Base-by-base conservation (phyloP, 2,888 invertebrate genomes). In the Halocaridina rubra region DNA sequence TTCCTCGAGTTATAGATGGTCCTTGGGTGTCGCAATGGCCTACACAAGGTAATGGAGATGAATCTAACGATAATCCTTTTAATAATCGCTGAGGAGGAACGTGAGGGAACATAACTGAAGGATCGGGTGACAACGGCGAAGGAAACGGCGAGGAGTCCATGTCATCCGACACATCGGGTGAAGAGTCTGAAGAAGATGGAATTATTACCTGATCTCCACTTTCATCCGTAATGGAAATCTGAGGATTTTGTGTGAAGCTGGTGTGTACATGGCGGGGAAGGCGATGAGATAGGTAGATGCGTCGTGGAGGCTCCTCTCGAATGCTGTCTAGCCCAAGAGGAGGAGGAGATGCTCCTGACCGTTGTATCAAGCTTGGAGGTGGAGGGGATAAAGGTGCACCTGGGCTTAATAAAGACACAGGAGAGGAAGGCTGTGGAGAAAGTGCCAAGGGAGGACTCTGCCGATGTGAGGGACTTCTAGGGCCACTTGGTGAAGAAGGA, bases 1-100 rank as follows among this genome's bases (percentile, higher is more conserved):
- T 87, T 24, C 87, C 87, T n/a, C 87, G 75, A 1, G 85, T 85
- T 59, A 85, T 87, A n/a, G 87, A 87, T 7, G 87, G 87, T 46
- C 79, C 69, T 69, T 87, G 81, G n/a, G 72, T 69, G 64, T 87
- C 85, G 61, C 78, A 82, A 19, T 82, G 77, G 5, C 82, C 67
- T 13, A 77, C 71, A 59, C 77, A 85, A 22, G 85, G 82, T 39
- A 82, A 53, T 3, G 86, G 86, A 16, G 81, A 82, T 24, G 85
- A 85, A 71, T 87, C 87, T 29, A 87, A 64, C 33, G 85, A 85
- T 33, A 80, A 61, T 19, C 87, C 85, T 46, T 82, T 85, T 4
- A 80, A 79, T 30, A 85, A 76, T 32, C 81, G 29, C 33, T 82
- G 82, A 19, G 77, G 71, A 8, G 82, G 77, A 5, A 46, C 27